Base-by-base conservation (phyloP, 2,113 vertebrate species). In the Pardalotus punctatus region DNA sequence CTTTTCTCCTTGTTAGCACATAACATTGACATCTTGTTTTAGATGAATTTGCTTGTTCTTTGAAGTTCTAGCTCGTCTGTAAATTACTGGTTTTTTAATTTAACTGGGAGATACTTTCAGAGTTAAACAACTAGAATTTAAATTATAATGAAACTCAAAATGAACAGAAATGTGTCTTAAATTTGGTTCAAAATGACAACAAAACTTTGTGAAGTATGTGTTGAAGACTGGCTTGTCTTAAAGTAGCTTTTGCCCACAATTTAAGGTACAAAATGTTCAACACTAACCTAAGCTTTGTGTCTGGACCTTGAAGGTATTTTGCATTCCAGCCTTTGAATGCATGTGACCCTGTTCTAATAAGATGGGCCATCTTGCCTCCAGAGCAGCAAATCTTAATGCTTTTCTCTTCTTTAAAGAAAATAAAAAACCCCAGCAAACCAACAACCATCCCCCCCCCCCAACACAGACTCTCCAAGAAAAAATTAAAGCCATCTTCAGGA, bases 21-120 rank as follows among this genome's bases (percentile, higher is more conserved):
- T 61, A 43, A 74, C 25, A 51, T 10, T 27, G 61, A 31, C 4
- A 2, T 47, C 38, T 70, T 60, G 15, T 35, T 87, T 76, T 57
- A 43, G 21, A 11, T 76, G 23, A 35, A 51, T 71, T 76, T 53
- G 13, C 5, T 19, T 14, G 11, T 82, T 88, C 17, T 84, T 61
- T 48, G 23, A 86, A 87, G 28, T 66, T 70, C 31, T 51, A 64
- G 3, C 14, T 93, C 43, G 17, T 50, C 61, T 76, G 18, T 70
- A 85, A 47, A 29, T 47, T 51, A 35, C 0, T 53, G 7, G 0
- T 20, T 58, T 70, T 48, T 14, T 17, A 69, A 33, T 50, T 60
- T 71, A 57, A 25, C 17, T 57, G 12, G 22, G 35, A 74, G 35
- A 48, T 4, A 4, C 5, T 74, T 28, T 12, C 27, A 51, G 10